phyloP scores from a whole-genome alignment of 1,140 invertebrate species.

The Ips typographus region DNA sequence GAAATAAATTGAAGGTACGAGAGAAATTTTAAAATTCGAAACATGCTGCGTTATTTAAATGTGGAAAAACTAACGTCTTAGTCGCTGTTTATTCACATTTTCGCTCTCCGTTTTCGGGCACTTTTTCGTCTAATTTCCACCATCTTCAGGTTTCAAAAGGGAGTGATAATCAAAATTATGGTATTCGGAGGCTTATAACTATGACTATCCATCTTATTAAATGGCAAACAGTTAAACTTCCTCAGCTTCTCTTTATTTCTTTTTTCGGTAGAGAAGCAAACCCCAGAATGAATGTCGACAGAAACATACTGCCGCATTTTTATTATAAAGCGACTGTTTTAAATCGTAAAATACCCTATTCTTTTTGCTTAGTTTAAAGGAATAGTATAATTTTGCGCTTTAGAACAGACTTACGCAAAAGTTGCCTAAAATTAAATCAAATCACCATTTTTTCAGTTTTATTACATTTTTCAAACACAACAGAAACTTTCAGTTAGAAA shows the following conservation, averaged over 20 bases:
- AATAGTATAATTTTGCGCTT: conserved; percentile 30
- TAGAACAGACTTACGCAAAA: conserved; percentile 14
- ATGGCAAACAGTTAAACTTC: conserved; percentile 25
- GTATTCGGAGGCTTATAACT: conserved; percentile 19
- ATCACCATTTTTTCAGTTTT: not conserved
- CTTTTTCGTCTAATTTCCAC: not conserved
- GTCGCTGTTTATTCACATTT: no score
- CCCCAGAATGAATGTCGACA: conserved; percentile 29
- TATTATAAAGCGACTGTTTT: conserved; percentile 33
- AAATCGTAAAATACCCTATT: conserved; percentile 30
- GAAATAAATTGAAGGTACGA: conserved; percentile 9
- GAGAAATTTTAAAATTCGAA: conserved; percentile 16
- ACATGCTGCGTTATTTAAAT: conserved; percentile 11
- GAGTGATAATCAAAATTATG: conserved; percentile 13
- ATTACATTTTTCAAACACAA: not conserved
- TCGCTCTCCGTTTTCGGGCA: no score
- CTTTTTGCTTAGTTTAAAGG: conserved; percentile 27
- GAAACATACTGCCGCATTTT: conserved; percentile 33
- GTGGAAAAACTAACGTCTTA: not conserved
- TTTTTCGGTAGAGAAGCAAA: conserved; percentile 22
- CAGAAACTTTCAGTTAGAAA: not conserved
- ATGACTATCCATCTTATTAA: conserved; percentile 25
- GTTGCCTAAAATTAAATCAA: not conserved
- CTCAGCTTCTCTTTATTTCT: conserved; percentile 23
- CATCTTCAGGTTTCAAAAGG: no score